Base-by-base conservation (phyloP, 2,113 vertebrate genomes). In the Eptesicus fuscus region DNA sequence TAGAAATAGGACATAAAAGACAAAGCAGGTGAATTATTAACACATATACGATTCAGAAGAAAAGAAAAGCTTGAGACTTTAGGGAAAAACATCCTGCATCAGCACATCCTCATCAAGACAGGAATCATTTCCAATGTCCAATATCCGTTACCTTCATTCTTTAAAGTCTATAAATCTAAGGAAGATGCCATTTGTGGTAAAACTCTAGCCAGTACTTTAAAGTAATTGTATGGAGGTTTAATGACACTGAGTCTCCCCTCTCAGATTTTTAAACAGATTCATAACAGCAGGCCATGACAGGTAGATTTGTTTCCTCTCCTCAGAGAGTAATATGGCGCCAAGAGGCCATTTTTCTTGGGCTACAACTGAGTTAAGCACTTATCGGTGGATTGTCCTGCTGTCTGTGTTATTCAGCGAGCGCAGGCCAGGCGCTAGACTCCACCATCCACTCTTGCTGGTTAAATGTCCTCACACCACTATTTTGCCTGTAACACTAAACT, bases 181-280 rank as follows among this genome's bases (percentile, higher is more conserved):
- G 35, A 61, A 37, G 22, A 12, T 40, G 61, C 90, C 85, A 95
- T 93, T 92, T 92, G 90, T 83, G 67, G 4, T 90, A 77, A 94
- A 96, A 78, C 47, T 56, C 93, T 74, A 74, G 95, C 61, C 93
- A 90, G 78, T 92, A 92, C 88, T 94, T 94, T 85, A 90, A 91
- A 97, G 91, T 87, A 96, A 96, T 92, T 97, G 67, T 51, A 93
- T 74, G 78, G 80, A 82, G 6, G 69, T 91, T 89, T 96, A 95
- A 94, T 88, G 87, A 84, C 71, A 76, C 70, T 2, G 56, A 80
- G n/a, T 61, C 71, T 93, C 20, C 25, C 87, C 83, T 89, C 76
- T 28, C 40, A 85, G 80, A 94, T 51, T 88, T 92, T 73, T 78
- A 88, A 67, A 78, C 32, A 32, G 82, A 97, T 92, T 90, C 88